Percentiles rank a stretch among this genome's conserved stretches.
Evolutionary conservation across 2,888 invertebrate genomes (phyloP).

Genomic region (Mesorhabditis spiculigera): DNA sequence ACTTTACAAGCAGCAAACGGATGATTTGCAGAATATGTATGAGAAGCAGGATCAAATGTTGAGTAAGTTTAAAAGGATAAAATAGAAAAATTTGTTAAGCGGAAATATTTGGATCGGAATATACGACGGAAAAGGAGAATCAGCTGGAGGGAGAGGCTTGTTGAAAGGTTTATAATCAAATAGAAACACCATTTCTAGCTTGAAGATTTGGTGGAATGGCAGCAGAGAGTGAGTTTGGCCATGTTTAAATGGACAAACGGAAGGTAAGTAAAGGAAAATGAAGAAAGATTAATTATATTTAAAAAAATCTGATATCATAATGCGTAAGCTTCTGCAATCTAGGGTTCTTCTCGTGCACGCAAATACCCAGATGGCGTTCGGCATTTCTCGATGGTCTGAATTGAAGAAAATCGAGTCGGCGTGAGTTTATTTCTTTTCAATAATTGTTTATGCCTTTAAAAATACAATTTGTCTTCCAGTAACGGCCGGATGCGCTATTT

Average conservation of each 20-base stretch:
- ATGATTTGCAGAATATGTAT: conserved; percentile 60
- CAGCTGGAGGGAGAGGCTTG: conserved; percentile 61
- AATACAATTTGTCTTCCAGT: conserved; percentile 40
- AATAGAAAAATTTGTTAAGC: conserved; percentile 9
- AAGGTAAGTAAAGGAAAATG: conserved; percentile 14
- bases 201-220: conserved; percentile 62
- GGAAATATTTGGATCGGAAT: conserved; percentile 63
- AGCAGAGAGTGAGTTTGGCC: conserved; percentile 63
- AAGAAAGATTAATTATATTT: too few species aligned
- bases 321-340: not conserved
- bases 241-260: conserved; percentile 61
- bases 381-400: conserved; percentile 63
- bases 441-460: too few species aligned
- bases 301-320: too few species aligned
- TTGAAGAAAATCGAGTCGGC: conserved; percentile 57
- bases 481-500: conserved; percentile 61
- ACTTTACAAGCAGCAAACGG: conserved; percentile 58
- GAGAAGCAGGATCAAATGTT: conserved; percentile 62
- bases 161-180: not conserved
- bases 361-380: conserved; percentile 62
- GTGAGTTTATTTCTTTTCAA: conserved; percentile 36
- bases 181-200: conserved; percentile 36
- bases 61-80: conserved; percentile 46
- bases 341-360: conserved; percentile 63
- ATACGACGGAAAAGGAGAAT: conserved; percentile 64